Evolutionary conservation across 2,888 invertebrate species (phyloP).

Genomic region (Idaea dimidiata): DNA sequence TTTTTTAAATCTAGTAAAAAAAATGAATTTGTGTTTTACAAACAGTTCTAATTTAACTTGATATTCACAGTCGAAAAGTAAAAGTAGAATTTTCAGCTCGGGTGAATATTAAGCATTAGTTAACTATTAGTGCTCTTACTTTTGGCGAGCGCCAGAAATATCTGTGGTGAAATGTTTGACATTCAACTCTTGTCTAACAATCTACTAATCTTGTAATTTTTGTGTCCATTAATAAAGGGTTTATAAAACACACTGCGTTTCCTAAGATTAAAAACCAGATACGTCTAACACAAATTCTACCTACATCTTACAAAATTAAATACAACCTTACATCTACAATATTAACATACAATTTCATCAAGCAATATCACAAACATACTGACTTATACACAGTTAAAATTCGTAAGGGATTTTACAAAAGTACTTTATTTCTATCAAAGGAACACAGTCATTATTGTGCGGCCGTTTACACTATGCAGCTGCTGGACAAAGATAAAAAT

Average conservation of each 20-base stretch:
- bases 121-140: too few species aligned
- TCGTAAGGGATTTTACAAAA: conserved; percentile 29
- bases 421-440: conserved; percentile 48
- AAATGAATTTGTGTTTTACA: too few species aligned
- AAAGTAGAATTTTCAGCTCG: too few species aligned
- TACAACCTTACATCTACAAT: not conserved
- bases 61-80: too few species aligned
- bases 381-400: conserved; percentile 34
- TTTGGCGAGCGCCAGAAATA: too few species aligned
- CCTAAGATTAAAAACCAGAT: not conserved
- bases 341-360: conserved; percentile 22
- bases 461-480: not conserved
- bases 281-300: not conserved
- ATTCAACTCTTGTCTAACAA: too few species aligned
- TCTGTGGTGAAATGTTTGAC: too few species aligned
- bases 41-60: too few species aligned
- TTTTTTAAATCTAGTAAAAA: too few species aligned
- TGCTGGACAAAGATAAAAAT: not conserved
- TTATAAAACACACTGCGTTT: not conserved
- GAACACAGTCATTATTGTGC: conserved; percentile 51
- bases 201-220: too few species aligned
- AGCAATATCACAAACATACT: conserved; percentile 47
- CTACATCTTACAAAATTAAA: not conserved
- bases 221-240: not conserved
- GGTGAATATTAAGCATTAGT: too few species aligned